Base-by-base conservation (phyloP, 2,888 invertebrate species). In the Apotomis betuletana region DNA sequence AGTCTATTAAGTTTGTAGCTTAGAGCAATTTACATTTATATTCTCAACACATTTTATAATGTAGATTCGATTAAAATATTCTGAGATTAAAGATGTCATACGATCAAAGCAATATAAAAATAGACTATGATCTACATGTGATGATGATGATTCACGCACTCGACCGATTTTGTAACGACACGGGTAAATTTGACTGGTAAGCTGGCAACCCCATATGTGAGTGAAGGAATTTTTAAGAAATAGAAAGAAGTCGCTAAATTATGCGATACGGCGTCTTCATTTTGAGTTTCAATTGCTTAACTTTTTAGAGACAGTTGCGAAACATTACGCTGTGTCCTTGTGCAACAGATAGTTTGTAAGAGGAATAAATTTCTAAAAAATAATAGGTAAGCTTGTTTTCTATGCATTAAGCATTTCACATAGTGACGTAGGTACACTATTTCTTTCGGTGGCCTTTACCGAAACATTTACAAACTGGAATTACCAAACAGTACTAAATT, bases 261-360 rank as follows among this genome's bases (percentile, higher is more conserved):
- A 89, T 90, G 87, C 87, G 84, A 87, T 88, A 91, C 92, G 86
- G 90, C 90, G 89, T 91, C 91, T 90, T 89, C 90, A 90, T 88
- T 91, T 92, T 90, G 89, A 85, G 87, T 88, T 89, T 86, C 83
- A 85, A 88, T 90, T 89, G 86, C 84, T 81, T 86, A 88, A 86
- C 80, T 87, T 87, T 84, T 83, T 81, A 65, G 85, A 83, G 83
- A 83, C 79, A 83, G 84, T 90, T 89, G 85, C 85, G 85, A 86
- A 88, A 89, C 79, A 86, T 80, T 85, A 85, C 84, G 80, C 76
- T 77, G 80, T 83, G 86, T 82, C 86, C 87, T 88, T 89, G 87
- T 82, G 83, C 80, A 82, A 80, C 76, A 83, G 75, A 80, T 77
- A 82, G 69, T 79, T 78, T 77, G 73, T 78, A 81, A 78, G 75